phyloP scores from a whole-genome alignment of 1,140 invertebrate genomes.

The Lepidurus arcticus region DNA sequence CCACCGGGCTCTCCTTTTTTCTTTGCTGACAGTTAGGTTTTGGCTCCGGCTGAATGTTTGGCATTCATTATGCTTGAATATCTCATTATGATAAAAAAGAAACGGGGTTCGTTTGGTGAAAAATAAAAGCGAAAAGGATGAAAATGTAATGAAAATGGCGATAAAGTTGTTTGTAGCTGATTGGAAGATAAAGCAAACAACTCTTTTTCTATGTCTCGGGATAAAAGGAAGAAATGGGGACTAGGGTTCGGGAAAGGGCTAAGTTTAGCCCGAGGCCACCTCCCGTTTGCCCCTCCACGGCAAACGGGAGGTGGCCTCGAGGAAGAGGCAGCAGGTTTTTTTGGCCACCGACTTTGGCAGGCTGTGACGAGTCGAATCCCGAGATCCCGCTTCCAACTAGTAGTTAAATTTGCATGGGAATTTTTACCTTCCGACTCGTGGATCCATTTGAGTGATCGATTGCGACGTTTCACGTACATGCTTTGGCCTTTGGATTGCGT shows the following conservation, averaged over 20 bases:
- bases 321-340: not conserved
- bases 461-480: slow-evolving; percentile 92
- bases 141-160: no score
- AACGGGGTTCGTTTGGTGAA: no score
- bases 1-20: no score
- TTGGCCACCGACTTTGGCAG: slow-evolving; percentile 36
- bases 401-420: slow-evolving; percentile 50
- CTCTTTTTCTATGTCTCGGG: not conserved
- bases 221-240: not conserved
- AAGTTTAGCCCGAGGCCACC: slow-evolving; percentile 16
- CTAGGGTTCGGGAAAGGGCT: not conserved
- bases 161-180: no score
- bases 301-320: not conserved
- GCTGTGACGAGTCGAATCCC: slow-evolving; percentile 31
- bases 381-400: slow-evolving; percentile 23
- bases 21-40: no score
- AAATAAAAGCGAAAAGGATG: no score
- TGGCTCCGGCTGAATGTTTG: no score
- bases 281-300: not conserved
- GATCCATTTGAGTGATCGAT: slow-evolving; percentile 87
- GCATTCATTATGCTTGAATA: no score
- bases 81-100: no score
- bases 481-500: slow-evolving; percentile 83
- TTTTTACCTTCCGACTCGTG: slow-evolving; percentile 53
- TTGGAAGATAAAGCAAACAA: no score